phyloP scores from a whole-genome alignment of 2,888 invertebrate genomes.

The Coecobrya sp. region DNA sequence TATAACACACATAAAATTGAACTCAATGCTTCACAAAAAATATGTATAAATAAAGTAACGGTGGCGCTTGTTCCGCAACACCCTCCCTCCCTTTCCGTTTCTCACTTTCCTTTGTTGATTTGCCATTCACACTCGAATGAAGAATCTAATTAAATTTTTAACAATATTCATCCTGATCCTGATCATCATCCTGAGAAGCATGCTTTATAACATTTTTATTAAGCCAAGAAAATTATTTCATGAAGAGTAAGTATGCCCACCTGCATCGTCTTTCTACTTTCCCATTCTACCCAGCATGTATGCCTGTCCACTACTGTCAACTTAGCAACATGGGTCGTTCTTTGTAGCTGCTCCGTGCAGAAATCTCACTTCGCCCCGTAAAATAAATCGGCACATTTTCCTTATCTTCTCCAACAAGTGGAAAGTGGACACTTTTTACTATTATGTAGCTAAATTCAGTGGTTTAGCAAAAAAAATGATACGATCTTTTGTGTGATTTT shows the following conservation, averaged over 20 bases:
- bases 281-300: not conserved
- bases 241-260: constrained; percentile 39
- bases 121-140: constrained; percentile 31
- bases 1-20: no score
- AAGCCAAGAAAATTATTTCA: not conserved
- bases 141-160: constrained; percentile 56
- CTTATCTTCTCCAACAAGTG: constrained; percentile 19
- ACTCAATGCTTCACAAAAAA: no score
- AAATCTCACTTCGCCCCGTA: constrained; percentile 44
- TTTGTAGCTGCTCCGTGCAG: not conserved
- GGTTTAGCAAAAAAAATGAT: not conserved
- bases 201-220: not conserved
- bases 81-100: constrained; percentile 5
- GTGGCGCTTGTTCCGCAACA: no score
- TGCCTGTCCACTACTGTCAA: not conserved
- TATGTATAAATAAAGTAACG: no score
- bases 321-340: not conserved
- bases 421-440: constrained; percentile 48
- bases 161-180: not conserved
- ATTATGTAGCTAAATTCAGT: not conserved
- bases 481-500: not conserved
- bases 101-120: not conserved
- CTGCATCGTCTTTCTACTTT: constrained; percentile 29
- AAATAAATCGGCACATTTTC: not conserved
- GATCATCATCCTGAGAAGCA: not conserved